Base-by-base conservation (phyloP, 2,113 vertebrate genomes). In the Carettochelys insculpta region DNA sequence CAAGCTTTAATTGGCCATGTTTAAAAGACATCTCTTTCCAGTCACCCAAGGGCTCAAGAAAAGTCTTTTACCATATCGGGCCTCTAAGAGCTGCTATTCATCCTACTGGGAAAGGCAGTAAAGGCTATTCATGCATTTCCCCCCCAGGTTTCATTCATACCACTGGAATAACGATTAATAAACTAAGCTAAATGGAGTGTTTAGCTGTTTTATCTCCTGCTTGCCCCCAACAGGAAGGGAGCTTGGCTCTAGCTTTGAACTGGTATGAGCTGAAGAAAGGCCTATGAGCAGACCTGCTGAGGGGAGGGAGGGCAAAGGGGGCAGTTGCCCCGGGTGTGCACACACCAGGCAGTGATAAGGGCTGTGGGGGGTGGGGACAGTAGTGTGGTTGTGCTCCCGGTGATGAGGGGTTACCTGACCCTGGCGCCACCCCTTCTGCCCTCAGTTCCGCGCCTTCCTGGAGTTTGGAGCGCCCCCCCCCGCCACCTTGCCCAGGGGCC, bases 201-300 rank as follows among this genome's bases (percentile, higher is more conserved):
- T 1, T 45, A 90, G 29, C 54, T 86, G n/a, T 75, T 92, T 31
- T 51, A 56, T 17, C 6, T 3, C 34, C 8, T 1, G 24, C 77
- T 12, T 80, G 11, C 24, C 7, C 8, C 8, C 0, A 76, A 11
- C 48, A 50, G 48, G 14, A 82, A 82, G 9, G 65, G 47, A 82
- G 29, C 76, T 17, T 2, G 2, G 7, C 6, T 58, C 10, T 34
- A 17, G 34, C 16, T 34, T 17, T 68, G 61, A n/a, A 19, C 13
- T 48, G 78, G 31, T 0, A 0, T 45, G 2, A 8, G 2, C 25
- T 27, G 53, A 34, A 51, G 52, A 86, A 2, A 2, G n/a, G 24
- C 34, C 71, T 41, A 73, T 54, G 77, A 3, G 2, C 27, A 14
- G n/a, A n/a, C n/a, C n/a, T n/a, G n/a, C n/a, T n/a, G n/a, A n/a